A percentile compares a stretch with the other conserved stretches of the same genome.
Conservation (phyloP, 2,113 vertebrate genomes). For the Osmerus mordax region DNA sequence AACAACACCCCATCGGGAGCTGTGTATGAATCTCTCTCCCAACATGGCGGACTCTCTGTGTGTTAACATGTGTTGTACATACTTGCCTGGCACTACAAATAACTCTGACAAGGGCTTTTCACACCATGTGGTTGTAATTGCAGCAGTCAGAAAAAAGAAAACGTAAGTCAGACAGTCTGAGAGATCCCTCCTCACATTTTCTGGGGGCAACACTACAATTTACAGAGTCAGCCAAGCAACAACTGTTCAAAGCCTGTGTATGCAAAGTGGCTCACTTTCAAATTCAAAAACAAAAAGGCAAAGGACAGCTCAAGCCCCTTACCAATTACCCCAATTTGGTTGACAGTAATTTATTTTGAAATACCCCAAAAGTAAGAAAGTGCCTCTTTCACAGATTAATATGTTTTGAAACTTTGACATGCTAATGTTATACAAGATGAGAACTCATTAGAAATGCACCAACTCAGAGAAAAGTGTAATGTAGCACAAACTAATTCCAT, state of each 20-base stretch:
- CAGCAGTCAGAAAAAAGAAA: background rate
- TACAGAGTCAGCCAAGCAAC: conserved; percentile 43
- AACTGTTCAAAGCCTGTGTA: conserved; percentile 30
- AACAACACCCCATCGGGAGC: background rate
- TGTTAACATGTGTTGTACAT: conserved; percentile 24
- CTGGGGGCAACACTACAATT: conserved; percentile 38
- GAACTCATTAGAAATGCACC: conserved; percentile 63
- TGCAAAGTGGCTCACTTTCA: conserved; percentile 34
- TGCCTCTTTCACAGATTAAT: conserved; percentile 49
- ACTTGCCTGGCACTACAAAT: conserved; percentile 17
- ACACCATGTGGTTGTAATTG: conserved; percentile 30
- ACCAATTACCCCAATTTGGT: conserved; percentile 57
- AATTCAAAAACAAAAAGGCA: conserved; percentile 44
- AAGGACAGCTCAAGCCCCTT: conserved; percentile 37
- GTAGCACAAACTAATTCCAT: conserved; percentile 63
- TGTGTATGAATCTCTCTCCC: background rate
- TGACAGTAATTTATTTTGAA: conserved; percentile 57
- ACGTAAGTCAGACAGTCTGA: conserved; percentile 17
- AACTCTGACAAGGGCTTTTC: conserved; percentile 13
- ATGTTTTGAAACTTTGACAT: conserved; percentile 52
- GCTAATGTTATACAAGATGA: conserved; percentile 53
- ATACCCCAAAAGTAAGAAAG: conserved; percentile 52
- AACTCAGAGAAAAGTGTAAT: conserved; percentile 56
- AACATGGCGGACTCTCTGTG: background rate
- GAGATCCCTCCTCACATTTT: conserved; percentile 24